Conservation (phyloP, 2,113 vertebrate genomes). For the Corydoras sp. region DNA sequence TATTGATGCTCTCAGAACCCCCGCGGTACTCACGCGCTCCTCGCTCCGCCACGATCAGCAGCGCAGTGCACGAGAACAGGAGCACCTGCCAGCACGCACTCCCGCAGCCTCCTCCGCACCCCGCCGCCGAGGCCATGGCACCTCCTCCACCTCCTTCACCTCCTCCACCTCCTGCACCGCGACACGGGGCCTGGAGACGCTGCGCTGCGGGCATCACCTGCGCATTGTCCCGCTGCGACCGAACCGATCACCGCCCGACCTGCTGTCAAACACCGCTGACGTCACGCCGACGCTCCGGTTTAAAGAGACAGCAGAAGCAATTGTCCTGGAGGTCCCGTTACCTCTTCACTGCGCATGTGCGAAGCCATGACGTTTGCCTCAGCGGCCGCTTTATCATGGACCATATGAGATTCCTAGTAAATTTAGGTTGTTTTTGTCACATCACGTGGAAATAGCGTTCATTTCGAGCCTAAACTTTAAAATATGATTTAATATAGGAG, state of each 20-base stretch:
- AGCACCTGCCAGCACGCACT: constrained; percentile 65
- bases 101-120: constrained; percentile 53
- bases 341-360: too few species aligned
- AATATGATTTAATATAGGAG: too few species aligned
- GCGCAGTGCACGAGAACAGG: constrained; percentile 64
- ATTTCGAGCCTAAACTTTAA: too few species aligned
- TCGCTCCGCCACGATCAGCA: constrained; percentile 68
- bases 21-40: constrained; percentile 64
- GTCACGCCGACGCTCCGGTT: constrained; percentile 53
- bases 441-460: too few species aligned
- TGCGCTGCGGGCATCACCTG: constrained; percentile 43
- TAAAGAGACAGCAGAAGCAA: constrained; percentile 48
- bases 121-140: constrained; percentile 25
- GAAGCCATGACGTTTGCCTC: too few species aligned
- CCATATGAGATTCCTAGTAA: too few species aligned
- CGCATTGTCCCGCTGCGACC: constrained; percentile 41
- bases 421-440: too few species aligned
- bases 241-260: constrained; percentile 38
- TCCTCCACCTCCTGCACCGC: not conserved
- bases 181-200: not conserved
- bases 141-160: not conserved
- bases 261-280: constrained; percentile 52
- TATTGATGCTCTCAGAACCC: too few species aligned
- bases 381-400: too few species aligned
- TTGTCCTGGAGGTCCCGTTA: too few species aligned